Evolutionary conservation across 2,113 vertebrate species (phyloP).

Genomic region (Tragulus kanchil): DNA sequence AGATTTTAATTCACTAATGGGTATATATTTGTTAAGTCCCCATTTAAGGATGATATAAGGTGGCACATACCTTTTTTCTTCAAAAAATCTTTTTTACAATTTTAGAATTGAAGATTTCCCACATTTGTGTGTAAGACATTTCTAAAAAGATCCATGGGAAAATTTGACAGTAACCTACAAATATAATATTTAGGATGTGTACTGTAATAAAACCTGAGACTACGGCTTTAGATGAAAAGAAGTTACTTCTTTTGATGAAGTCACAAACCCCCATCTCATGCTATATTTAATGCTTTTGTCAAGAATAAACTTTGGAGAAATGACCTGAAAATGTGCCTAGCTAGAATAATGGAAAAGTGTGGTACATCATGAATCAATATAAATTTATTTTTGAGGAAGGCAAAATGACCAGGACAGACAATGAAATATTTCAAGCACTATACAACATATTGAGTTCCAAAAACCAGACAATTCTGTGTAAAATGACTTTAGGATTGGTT

Average conservation of each 20-base stretch:
- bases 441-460: constrained; percentile 74
- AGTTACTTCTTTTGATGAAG: constrained; percentile 20
- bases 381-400: constrained; percentile 75
- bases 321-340: constrained; percentile 55
- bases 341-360: constrained; percentile 59
- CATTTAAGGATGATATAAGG: background rate
- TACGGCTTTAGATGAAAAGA: constrained; percentile 52
- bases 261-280: constrained; percentile 38
- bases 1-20: constrained; percentile 31
- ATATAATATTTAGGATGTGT: constrained; percentile 25
- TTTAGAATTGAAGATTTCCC: constrained; percentile 7
- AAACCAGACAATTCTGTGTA: constrained; percentile 64
- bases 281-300: constrained; percentile 68
- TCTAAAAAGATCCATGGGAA: background rate
- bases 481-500: constrained; percentile 68
- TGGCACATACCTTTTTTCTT: background rate
- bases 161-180: constrained; percentile 25
- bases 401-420: constrained; percentile 70
- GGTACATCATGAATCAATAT: constrained; percentile 71
- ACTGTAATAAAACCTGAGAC: constrained; percentile 36
- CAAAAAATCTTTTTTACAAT: background rate
- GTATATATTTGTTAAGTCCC: background rate
- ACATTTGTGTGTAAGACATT: background rate
- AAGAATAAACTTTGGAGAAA: constrained; percentile 66
- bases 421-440: constrained; percentile 72